Evolutionary conservation across 2,113 vertebrate genomes (phyloP), one percentile per base, ranked within the genome.

Genomic region (Paramormyrops kingsleyae): DNA sequence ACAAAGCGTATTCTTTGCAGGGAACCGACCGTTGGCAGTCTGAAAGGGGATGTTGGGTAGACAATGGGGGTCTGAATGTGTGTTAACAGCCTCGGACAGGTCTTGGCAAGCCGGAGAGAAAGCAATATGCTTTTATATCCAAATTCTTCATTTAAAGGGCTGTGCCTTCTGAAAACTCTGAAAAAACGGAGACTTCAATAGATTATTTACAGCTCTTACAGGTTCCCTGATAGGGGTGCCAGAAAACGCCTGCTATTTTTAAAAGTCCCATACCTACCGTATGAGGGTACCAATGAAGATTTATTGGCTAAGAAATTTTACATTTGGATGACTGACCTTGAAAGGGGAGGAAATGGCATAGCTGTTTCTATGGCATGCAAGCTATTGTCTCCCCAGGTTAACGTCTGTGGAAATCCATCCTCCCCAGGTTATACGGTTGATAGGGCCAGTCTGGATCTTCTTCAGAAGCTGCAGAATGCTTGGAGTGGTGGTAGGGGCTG

Each of bases 241-340:
- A 93, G 92, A 89, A 91, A 91, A 93, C 93, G 93, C 90, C 90
- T 91, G 84, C 50, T 89, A 91, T 93, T 92, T 93, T 92, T 91
- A 91, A 92, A 93, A 89, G 91, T 90, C 90, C 94, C 92, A 91
- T 89, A 93, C 91, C 94, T 95, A 93, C 87, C 90, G 56, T 91
- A 89, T 84, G 59, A 90, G 89, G 89, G 91, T 90, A 90, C 92
- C 86, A 31, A 50, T 35, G 31, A 15, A 90, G 90, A 92, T 94
- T 93, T 92, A 93, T 90, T 87, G 53, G 83, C 90, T 87, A 88
- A 27, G 59, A 89, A 66, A 92, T 89, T 91, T 86, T 70, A 74
- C 91, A 89, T 93, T 92, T 88, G 88, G 84, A 59, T 91, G 86
- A 87, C 87, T 91, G 47, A 90, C 91, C 27, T 70, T 83, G 42